Evolutionary conservation across 2,797 vertebrate genomes (phyloP).

Genomic region (Enteromius fasciolatus): DNA sequence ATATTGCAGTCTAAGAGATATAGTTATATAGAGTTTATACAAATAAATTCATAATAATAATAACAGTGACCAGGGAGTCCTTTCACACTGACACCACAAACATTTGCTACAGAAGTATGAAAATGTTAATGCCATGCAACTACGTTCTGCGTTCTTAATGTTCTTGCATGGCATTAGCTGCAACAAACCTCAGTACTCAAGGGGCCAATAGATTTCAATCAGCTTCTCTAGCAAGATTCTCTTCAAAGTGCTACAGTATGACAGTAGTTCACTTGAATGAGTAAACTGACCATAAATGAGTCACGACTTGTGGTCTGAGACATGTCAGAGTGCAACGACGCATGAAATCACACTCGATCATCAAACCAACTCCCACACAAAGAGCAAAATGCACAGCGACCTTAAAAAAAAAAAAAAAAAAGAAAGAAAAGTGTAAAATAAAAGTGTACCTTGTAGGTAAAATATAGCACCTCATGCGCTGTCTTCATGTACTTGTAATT

Average conservation of each 20-base stretch:
- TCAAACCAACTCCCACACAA: neutral
- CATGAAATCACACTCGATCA: neutral
- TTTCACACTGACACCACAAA: neutral
- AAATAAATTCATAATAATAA: neutral
- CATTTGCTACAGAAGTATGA: neutral
- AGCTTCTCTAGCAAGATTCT: neutral
- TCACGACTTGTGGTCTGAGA: neutral
- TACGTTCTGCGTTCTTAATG: neutral
- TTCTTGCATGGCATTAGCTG: neutral
- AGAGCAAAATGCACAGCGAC: neutral
- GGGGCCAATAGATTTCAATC: neutral
- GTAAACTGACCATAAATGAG: neutral
- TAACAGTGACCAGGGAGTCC: neutral
- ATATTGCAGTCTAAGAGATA: neutral
- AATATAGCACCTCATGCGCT: neutral
- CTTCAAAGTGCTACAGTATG: neutral
- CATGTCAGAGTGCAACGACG: neutral
- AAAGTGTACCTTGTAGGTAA: too few species aligned
- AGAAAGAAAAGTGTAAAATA: too few species aligned
- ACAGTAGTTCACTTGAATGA: constrained; percentile 7
- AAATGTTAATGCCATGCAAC: neutral
- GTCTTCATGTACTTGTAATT: neutral
- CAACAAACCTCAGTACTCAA: neutral
- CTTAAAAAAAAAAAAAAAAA: neutral
- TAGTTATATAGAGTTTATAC: neutral